A percentile compares a stretch with the other conserved stretches of the same genome.
These are phyloP conservation scores for Drosophila ficusphila DNA, from an alignment of 1,140 invertebrate genomes.

Conservation along the genomic window DNA sequence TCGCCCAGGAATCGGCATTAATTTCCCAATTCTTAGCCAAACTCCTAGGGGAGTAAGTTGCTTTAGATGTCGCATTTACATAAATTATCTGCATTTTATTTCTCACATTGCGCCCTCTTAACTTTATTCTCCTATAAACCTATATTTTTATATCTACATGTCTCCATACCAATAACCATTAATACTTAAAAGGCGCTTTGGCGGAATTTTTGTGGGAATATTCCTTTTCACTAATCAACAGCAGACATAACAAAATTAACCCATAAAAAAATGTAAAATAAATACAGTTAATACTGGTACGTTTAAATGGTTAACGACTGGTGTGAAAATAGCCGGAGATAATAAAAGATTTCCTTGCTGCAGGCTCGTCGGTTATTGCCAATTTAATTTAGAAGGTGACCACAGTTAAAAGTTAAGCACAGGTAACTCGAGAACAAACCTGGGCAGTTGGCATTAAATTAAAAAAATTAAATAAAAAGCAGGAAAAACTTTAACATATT, in stretches of 20 bases:
- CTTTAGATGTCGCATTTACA: slow-evolving; percentile 23
- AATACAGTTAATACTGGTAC: slow-evolving; percentile 21
- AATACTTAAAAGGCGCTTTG: slow-evolving; percentile 8
- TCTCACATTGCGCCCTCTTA: neutral
- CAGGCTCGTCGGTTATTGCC: neutral
- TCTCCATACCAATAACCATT: slow-evolving; percentile 21
- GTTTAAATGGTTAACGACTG: slow-evolving; percentile 10
- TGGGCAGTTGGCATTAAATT: neutral
- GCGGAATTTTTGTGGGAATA: neutral
- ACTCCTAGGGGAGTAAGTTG: neutral
- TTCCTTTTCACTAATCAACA: slow-evolving; percentile 10
- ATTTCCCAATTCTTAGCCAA: neutral
- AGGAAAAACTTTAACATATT: too few species aligned
- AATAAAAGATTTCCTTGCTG: neutral
- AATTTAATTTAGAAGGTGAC: neutral
- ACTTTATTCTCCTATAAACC: slow-evolving; percentile 50
- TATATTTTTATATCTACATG: slow-evolving; percentile 55
- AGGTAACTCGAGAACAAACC: neutral
- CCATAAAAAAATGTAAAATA: neutral
- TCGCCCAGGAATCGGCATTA: slow-evolving; percentile 15
- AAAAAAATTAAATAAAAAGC: neutral
- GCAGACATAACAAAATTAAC: slow-evolving; percentile 6
- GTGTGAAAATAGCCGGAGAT: neutral
- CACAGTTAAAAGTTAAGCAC: neutral
- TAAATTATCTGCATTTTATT: slow-evolving; percentile 11